Base-by-base conservation (phyloP, 2,113 vertebrate species). In the Dinomys branickii region DNA sequence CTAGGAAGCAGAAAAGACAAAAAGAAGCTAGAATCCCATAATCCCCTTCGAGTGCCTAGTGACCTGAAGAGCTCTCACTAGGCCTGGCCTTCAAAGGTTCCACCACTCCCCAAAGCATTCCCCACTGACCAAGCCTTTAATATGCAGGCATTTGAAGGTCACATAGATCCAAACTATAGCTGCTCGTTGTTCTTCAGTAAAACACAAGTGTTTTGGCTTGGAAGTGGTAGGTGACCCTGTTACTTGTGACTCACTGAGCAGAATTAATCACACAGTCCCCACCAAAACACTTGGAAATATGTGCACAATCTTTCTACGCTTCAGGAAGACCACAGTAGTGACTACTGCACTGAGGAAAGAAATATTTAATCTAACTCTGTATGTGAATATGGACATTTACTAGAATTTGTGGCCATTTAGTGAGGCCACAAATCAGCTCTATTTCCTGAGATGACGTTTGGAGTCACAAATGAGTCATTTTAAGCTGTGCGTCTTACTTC, bases 381-480 rank as follows among this genome's bases (percentile, higher is more conserved):
- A 54, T 8, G 63, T 7, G 5, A 81, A 20, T 19, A 75, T 88
- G 24, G 3, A 59, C 33, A 26, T 56, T 50, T 44, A 33, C 58
- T 91, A 59, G 87, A 75, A 91, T 58, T 91, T n/a, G n/a, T n/a
- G n/a, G n/a, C n/a, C n/a, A n/a, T n/a, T 88, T 83, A 10, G 33
- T 90, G 61, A 77, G 26, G 38, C 16, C 44, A 59, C 26, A 7
- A 78, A 47, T 33, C 52, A 83, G 20, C 26, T 69, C n/a, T 52
- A 17, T 80, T 80, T 84, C 22, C 82, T 22, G 63, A 41, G 91
- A 83, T 81, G 26, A 88, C 20, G 84, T 90, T 90, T 78, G 71
- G 47, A 77, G 8, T 91, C 12, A 28, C 73, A 73, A 78, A 69
- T 22, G 17, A 50, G 52, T 77, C 30, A 54, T 38, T 63, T 87